Evolutionary conservation across 92 coral and sea anemone genomes (phyloP).

Genomic region (Siderastrea radians): DNA sequence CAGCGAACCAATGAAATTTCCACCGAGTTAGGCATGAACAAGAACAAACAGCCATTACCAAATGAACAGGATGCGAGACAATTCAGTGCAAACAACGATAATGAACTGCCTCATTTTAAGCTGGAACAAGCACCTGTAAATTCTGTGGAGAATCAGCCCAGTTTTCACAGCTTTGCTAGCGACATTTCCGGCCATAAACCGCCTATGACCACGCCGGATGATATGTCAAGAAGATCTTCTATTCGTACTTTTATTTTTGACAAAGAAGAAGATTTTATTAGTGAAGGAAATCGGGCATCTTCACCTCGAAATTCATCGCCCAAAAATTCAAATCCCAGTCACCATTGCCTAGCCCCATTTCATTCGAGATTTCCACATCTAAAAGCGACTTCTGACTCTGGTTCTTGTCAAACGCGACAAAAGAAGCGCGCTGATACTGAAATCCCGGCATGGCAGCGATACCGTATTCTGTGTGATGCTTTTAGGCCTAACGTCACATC

Average conservation of each 20-base stretch:
- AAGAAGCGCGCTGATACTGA: not conserved
- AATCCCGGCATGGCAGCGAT: constrained; percentile 31
- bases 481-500: constrained; percentile 17
- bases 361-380: constrained; percentile 36
- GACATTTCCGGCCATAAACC: not conserved
- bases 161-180: constrained; percentile 7
- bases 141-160: not conserved
- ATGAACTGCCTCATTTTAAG: constrained; percentile 1
- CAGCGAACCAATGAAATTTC: not conserved
- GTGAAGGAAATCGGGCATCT: not conserved
- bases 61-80: not conserved
- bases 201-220: constrained; percentile 29
- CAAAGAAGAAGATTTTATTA: not conserved
- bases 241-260: constrained; percentile 20
- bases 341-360: constrained; percentile 18
- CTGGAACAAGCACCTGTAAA: not conserved
- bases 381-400: not conserved
- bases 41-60: not conserved
- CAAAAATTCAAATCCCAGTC: constrained; percentile 8
- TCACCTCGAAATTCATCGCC: not conserved
- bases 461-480: constrained; percentile 43
- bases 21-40: not conserved
- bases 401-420: constrained; percentile 14
- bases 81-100: not conserved
- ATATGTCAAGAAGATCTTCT: constrained; percentile 24